A percentile compares a stretch with the other conserved stretches of the same genome.
phyloP scores from a whole-genome alignment of 2,797 vertebrate genomes.

The Diceros bicornis region DNA sequence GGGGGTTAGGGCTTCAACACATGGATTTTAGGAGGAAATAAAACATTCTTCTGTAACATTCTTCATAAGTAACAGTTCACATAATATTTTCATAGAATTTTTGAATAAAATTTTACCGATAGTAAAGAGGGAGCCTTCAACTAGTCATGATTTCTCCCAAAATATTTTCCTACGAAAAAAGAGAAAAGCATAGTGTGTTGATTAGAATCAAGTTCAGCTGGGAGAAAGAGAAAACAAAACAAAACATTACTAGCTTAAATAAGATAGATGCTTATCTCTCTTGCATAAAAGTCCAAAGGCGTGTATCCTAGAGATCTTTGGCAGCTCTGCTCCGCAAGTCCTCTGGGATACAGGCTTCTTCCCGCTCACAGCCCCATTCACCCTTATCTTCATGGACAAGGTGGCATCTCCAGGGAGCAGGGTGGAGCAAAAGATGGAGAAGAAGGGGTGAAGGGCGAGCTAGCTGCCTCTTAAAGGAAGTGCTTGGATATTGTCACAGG shows the following conservation, averaged over 20 bases:
- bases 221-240: conserved; percentile 7
- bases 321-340: background rate
- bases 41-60: background rate
- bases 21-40: background rate
- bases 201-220: conserved; percentile 18
- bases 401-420: background rate
- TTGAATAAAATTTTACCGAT: background rate
- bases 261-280: background rate
- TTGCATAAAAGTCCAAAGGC: background rate
- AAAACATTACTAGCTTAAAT: background rate
- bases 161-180: conserved; percentile 18
- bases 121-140: background rate
- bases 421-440: background rate
- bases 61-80: background rate
- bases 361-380: background rate
- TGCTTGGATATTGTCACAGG: background rate
- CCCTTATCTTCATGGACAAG: background rate
- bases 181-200: background rate
- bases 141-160: background rate
- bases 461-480: background rate
- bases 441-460: background rate
- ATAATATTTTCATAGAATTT: conserved; percentile 9
- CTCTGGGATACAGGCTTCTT: background rate
- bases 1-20: background rate
- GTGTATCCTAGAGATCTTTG: background rate